Percentiles rank a stretch among this genome's conserved stretches.
Evolutionary conservation across 64 coral and sea anemone genomes (phyloP).

Genomic region (Astreopora myriophthalma): DNA sequence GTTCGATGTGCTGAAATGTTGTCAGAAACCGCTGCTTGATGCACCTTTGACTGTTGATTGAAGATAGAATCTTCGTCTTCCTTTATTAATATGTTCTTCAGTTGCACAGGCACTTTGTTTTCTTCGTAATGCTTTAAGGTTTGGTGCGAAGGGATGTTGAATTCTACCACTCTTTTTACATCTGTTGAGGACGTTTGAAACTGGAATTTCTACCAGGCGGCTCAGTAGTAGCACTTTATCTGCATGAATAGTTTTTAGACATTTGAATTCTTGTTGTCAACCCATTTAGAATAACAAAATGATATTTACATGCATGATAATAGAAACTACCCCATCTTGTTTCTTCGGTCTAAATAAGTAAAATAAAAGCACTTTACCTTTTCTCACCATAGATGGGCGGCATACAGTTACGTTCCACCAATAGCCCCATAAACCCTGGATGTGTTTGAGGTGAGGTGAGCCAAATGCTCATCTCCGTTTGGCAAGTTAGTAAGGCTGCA

Average conservation of each 20-base stretch:
- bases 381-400: not conserved
- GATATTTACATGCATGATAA: not conserved
- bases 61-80: slow-evolving; percentile 6
- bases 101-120: slow-evolving; percentile 53
- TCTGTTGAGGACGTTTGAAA: slow-evolving; percentile 53
- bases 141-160: slow-evolving; percentile 54
- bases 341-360: not conserved
- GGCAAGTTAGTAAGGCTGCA: not conserved
- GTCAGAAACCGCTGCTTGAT: slow-evolving; percentile 25
- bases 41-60: slow-evolving; percentile 30
- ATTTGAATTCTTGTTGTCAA: not conserved
- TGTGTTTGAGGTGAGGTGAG: not conserved
- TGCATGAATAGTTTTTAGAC: not conserved
- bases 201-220: slow-evolving; percentile 15
- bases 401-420: not conserved
- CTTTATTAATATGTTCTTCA: slow-evolving; percentile 16
- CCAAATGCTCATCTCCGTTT: not conserved
- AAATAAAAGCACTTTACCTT: not conserved
- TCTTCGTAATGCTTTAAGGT: slow-evolving; percentile 50
- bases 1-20: slow-evolving; percentile 7
- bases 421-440: not conserved
- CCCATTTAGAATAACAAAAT: not conserved
- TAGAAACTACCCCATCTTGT: not conserved
- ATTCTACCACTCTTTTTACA: slow-evolving; percentile 58
- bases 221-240: not conserved